phyloP scores from a whole-genome alignment of 2,888 invertebrate species.

The Synanthedon formicaeformis region DNA sequence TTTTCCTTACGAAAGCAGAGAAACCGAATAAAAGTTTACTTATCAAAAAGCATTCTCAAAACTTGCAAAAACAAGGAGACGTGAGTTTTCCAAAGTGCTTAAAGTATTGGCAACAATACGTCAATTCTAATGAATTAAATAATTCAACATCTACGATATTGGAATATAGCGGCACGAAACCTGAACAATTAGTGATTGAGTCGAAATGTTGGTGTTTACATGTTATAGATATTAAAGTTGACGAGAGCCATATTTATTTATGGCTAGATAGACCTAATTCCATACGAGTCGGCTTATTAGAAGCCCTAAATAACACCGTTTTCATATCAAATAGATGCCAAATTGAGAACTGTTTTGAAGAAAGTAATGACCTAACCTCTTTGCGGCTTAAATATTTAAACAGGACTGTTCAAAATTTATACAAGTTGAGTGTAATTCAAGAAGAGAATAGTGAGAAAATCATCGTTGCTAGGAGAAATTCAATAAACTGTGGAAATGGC shows the following conservation, averaged over 20 bases:
- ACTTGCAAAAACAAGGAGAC: slow-evolving; percentile 71
- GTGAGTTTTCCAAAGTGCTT: slow-evolving; percentile 72
- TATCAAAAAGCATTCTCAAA: slow-evolving; percentile 71
- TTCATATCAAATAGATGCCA: slow-evolving; percentile 17
- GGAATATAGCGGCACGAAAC: slow-evolving; percentile 31
- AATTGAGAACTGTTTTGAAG: slow-evolving; percentile 17
- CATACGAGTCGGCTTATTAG: slow-evolving; percentile 30
- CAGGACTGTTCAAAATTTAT: slow-evolving; percentile 36
- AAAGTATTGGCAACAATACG: slow-evolving; percentile 66
- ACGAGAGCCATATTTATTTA: slow-evolving; percentile 58
- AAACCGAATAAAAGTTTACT: slow-evolving; percentile 21
- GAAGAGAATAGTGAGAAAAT: slow-evolving; percentile 12
- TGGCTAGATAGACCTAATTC: slow-evolving; percentile 57
- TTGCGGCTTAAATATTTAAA: slow-evolving; percentile 37
- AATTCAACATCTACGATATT: slow-evolving; percentile 22
- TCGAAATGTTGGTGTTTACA: slow-evolving; percentile 61
- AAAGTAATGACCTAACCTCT: slow-evolving; percentile 22
- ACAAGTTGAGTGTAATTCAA: slow-evolving; percentile 16
- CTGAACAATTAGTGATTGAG: slow-evolving; percentile 35
- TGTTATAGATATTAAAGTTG: slow-evolving; percentile 42
- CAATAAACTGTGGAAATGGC: slow-evolving; percentile 6
- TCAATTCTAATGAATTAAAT: slow-evolving; percentile 8
- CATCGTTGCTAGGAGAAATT: slow-evolving; percentile 38
- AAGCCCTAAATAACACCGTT: slow-evolving; percentile 23
- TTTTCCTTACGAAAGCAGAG: slow-evolving; percentile 23